phyloP scores from a whole-genome alignment of 2,888 invertebrate genomes.

The Eristalis tenax region DNA sequence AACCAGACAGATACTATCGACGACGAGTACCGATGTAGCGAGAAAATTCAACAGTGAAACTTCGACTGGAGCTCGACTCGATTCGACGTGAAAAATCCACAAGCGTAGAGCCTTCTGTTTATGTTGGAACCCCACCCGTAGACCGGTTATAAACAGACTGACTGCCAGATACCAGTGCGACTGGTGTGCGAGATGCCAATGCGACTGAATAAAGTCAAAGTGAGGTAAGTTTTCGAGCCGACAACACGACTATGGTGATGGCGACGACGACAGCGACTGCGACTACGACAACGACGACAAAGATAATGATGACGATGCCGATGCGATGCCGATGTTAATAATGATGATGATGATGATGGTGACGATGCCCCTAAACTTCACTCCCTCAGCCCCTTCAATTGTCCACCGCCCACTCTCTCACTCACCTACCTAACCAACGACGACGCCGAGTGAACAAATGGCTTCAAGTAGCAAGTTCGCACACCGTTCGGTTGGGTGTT shows the following conservation, averaged over 20 bases:
- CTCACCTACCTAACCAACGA: not conserved
- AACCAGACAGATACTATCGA: constrained; percentile 18
- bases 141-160: constrained; percentile 72
- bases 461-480: constrained; percentile 9
- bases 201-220: constrained; percentile 68
- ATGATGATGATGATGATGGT: constrained; percentile 25
- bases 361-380: constrained; percentile 26
- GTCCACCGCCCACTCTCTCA: not conserved
- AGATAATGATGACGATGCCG: constrained; percentile 1
- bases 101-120: constrained; percentile 35
- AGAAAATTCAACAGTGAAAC: constrained; percentile 28
- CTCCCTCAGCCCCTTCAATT: constrained; percentile 6
- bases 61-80: not conserved
- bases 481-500: constrained; percentile 29
- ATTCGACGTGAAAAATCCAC: constrained; percentile 42
- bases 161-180: constrained; percentile 38
- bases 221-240: constrained; percentile 64
- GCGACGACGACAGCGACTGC: constrained; percentile 23
- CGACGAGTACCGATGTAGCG: constrained; percentile 1
- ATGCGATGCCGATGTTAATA: constrained; percentile 1
- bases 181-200: constrained; percentile 61
- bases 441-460: constrained; percentile 3
- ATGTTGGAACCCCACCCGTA: constrained; percentile 67
- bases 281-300: not conserved
- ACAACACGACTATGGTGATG: constrained; percentile 12